Evolutionary conservation across 2,113 vertebrate genomes (phyloP).

Genomic region (Melospiza georgiana): DNA sequence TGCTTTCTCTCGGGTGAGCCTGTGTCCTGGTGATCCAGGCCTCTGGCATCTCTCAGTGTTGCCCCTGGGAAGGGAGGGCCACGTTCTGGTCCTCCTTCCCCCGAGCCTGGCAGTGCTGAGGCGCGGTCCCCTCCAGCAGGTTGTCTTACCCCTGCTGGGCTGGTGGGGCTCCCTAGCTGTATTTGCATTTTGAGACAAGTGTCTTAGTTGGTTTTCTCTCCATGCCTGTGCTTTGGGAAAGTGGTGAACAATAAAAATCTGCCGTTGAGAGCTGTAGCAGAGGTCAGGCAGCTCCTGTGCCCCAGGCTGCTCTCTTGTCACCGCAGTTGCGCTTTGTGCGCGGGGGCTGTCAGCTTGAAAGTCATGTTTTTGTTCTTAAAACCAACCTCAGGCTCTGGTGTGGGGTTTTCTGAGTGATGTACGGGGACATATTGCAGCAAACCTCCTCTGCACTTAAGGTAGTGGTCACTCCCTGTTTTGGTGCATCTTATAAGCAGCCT

Average conservation of each 20-base stretch:
- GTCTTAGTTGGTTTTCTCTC: slow-evolving; percentile 19
- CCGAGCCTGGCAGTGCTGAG: not conserved
- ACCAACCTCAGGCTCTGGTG: slow-evolving; percentile 16
- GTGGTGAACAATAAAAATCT: slow-evolving; percentile 40
- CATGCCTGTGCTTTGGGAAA: not conserved
- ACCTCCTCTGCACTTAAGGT: not conserved
- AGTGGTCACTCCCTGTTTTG: not conserved
- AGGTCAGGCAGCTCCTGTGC: slow-evolving; percentile 60
- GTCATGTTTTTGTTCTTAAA: slow-evolving; percentile 36
- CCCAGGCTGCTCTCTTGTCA: slow-evolving; percentile 58
- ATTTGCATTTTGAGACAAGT: not conserved
- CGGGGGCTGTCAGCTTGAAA: slow-evolving; percentile 47
- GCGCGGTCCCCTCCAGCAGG: rapidly evolving
- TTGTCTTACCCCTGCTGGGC: slow-evolving; percentile 33
- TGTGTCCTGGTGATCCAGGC: not conserved
- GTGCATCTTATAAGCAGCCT: not conserved
- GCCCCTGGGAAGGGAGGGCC: not conserved
- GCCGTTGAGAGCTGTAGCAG: slow-evolving; percentile 12
- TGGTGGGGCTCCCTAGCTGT: not conserved
- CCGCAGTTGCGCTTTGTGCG: not conserved
- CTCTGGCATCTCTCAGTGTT: not conserved
- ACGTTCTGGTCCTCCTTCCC: not conserved
- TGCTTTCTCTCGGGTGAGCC: not conserved
- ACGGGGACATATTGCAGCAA: not conserved
- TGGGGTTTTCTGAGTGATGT: not conserved